Base-by-base conservation (phyloP, 1,140 invertebrate genomes). In the Danaus melanippus region DNA sequence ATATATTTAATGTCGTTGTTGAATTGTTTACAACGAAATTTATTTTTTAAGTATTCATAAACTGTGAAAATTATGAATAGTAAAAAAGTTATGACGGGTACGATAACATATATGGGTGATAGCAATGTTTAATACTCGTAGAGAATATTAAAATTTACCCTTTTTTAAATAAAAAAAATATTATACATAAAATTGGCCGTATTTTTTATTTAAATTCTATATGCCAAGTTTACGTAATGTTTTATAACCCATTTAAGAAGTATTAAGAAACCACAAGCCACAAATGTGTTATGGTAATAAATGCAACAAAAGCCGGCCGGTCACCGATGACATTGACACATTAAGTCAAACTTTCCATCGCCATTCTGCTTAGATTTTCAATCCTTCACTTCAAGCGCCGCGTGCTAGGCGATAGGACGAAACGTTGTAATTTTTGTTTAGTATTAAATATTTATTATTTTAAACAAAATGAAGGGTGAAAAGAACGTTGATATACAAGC, bases 401-500 rank as follows among this genome's bases (percentile, higher is more conserved):
- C 53, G 55, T 68, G 60, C 57, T 56, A 61, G 60, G 62, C 52
- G 55, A 67, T 56, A 60, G 61, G 62, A 32, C 21, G 21, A 32
- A 68, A 67, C 70, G 64, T 71, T 59, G 11, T 75, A 62, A 60
- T 51, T 12, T 56, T 65, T 58, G 55, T 64, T 56, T 57, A 50
- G 58, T 59, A 12, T 49, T 60, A 51, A 51, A 60, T 58, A 58
- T 58, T 62, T 64, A 55, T 53, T 49, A 61, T 47, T 42, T 51
- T 46, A 15, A 55, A 41, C 40, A 68, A 74, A 73, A 86, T 86
- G 83, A 86, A 86, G 49, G 83, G 79, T 41, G 81, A 82, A 46
- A 84, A 84, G 60, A 85, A 75, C 65, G 79, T 87, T 50, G 77
- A 87, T 43, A 82, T 93, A 43, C 92, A 96, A 76, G 92, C 94